A percentile compares a stretch with the other conserved stretches of the same genome.
phyloP scores from a whole-genome alignment of 2,113 vertebrate species.

The Smithornis capensis region DNA sequence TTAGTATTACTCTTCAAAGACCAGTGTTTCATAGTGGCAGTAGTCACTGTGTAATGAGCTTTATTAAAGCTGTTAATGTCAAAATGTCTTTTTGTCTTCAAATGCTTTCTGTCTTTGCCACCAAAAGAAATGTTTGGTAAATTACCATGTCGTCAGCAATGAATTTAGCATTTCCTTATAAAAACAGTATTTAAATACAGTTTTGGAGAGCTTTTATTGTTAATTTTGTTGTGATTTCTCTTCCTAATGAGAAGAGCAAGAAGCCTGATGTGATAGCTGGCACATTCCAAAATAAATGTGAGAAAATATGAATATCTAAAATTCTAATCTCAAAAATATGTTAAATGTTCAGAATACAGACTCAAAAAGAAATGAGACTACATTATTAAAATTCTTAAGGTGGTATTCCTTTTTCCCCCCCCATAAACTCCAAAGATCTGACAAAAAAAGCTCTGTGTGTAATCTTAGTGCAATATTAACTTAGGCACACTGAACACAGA shows the following conservation, averaged over 20 bases:
- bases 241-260: neutral
- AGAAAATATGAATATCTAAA: neutral
- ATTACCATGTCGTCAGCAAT: neutral
- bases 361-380: neutral
- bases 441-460: neutral
- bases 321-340: neutral
- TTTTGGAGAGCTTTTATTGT: neutral
- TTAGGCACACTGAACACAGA: too few relatives aligned
- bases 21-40: neutral
- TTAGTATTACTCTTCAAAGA: slow-evolving; percentile 61
- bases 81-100: slow-evolving; percentile 31
- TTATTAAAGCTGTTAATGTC: slow-evolving; percentile 46
- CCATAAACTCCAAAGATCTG: accelerated
- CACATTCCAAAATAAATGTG: neutral
- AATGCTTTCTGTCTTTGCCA: slow-evolving; percentile 17
- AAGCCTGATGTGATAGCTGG: neutral
- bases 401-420: accelerated
- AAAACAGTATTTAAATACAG: neutral
- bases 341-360: neutral
- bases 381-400: accelerated
- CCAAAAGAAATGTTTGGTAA: slow-evolving; percentile 58
- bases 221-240: neutral
- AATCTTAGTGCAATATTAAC: neutral
- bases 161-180: neutral
- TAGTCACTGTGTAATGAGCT: slow-evolving; percentile 11